Conservation (phyloP, 2,113 vertebrate genomes). For the Bungarus multicinctus region DNA sequence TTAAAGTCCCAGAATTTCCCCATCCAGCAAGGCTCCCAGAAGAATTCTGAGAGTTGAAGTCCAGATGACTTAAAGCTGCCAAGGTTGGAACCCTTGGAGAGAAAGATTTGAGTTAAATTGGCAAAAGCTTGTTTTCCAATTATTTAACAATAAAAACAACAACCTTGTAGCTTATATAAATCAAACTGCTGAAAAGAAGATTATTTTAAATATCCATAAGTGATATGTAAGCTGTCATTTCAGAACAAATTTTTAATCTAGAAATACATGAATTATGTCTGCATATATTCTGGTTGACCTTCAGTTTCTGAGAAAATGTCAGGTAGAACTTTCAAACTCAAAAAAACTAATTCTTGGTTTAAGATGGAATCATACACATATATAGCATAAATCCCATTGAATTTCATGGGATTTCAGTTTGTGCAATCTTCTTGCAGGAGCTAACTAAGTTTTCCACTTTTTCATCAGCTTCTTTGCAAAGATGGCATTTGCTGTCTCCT, state of each 20-base stretch:
- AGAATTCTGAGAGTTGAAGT: neutral
- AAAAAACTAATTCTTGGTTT: neutral
- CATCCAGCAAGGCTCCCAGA: neutral
- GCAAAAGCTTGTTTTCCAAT: neutral
- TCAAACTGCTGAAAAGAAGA: neutral
- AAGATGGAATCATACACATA: neutral
- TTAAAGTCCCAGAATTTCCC: neutral
- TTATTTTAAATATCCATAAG: neutral
- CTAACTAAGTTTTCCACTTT: neutral
- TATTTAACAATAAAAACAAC: neutral
- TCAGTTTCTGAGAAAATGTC: neutral
- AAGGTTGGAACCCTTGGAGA: neutral
- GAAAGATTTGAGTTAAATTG: neutral
- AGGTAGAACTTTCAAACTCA: neutral
- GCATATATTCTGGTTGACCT: neutral
- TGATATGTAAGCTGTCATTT: neutral
- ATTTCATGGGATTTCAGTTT: neutral
- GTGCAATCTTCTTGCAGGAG: neutral
- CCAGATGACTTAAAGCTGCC: neutral
- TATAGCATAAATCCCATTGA: neutral
- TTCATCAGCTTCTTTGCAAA: neutral
- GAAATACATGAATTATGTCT: neutral
- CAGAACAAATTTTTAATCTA: neutral
- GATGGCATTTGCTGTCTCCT: neutral
- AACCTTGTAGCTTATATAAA: neutral